These are phyloP conservation scores for Pleuronectes platessa DNA, from an alignment of 2,113 vertebrate species.

Conservation along the genomic window DNA sequence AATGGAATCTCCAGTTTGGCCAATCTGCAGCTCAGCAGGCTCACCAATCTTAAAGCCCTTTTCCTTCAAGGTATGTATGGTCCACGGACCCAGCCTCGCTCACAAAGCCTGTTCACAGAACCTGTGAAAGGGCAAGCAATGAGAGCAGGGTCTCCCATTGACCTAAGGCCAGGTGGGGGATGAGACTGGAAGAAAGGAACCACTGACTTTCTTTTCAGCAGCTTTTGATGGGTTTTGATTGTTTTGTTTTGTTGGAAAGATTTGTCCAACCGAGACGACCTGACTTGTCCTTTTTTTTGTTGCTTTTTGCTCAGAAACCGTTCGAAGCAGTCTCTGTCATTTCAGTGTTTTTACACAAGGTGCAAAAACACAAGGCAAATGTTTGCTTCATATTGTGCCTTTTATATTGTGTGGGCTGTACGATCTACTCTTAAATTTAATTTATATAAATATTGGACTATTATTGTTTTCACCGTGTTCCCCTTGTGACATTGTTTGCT, in stretches of 20 bases:
- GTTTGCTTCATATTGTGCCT: slow-evolving; percentile 15
- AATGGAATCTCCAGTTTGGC: slow-evolving; percentile 90
- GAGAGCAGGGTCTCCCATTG: slow-evolving; percentile 50
- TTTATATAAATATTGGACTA: background rate
- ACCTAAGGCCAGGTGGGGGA: slow-evolving; percentile 66
- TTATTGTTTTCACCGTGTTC: slow-evolving; percentile 3
- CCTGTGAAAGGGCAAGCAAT: slow-evolving; percentile 69
- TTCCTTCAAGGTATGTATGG: slow-evolving; percentile 85
- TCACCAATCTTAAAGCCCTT: slow-evolving; percentile 88
- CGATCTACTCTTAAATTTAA: slow-evolving; percentile 4
- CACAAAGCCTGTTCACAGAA: slow-evolving; percentile 43
- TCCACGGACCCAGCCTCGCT: slow-evolving; percentile 28
- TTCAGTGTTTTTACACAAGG: slow-evolving; percentile 38
- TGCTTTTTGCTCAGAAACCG: slow-evolving; percentile 37
- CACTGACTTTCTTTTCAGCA: slow-evolving; percentile 64
- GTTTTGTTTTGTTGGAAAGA: slow-evolving; percentile 56
- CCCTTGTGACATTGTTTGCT: slow-evolving; percentile 27
- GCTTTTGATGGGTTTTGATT: slow-evolving; percentile 66
- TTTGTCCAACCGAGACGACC: slow-evolving; percentile 52
- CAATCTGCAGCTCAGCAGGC: slow-evolving; percentile 88
- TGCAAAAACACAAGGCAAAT: slow-evolving; percentile 10
- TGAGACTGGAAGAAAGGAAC: slow-evolving; percentile 66
- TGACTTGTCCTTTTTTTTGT: slow-evolving; percentile 23
- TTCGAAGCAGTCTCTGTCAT: slow-evolving; percentile 30
- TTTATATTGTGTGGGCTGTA: slow-evolving; percentile 9